Conservation (phyloP, 2,888 invertebrate genomes). For the Rutpela maculata region DNA sequence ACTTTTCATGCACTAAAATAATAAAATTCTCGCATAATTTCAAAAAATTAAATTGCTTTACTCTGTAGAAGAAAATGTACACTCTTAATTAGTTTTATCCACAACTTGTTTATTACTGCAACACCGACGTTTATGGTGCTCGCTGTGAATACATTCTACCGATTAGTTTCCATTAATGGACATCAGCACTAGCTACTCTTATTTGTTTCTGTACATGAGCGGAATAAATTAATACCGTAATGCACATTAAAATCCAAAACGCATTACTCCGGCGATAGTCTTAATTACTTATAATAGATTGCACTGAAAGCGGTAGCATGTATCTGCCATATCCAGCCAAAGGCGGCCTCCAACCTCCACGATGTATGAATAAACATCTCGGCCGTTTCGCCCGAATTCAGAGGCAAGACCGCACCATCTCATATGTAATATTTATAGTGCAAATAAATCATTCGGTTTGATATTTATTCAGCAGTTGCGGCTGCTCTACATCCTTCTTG, state of each 20-base stretch:
- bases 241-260: constrained; percentile 21
- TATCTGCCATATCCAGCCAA: constrained; percentile 49
- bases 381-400: constrained; percentile 34
- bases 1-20: no score
- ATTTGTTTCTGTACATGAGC: constrained; percentile 15
- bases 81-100: no score
- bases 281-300: constrained; percentile 50
- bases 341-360: constrained; percentile 29
- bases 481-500: constrained; percentile 42
- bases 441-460: constrained; percentile 60
- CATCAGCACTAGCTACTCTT: constrained; percentile 5
- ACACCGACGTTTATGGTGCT: not conserved
- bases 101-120: not conserved
- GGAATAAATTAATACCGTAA: constrained; percentile 29
- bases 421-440: constrained; percentile 60
- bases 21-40: no score
- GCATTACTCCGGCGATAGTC: constrained; percentile 37
- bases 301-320: constrained; percentile 51
- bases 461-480: constrained; percentile 54
- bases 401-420: constrained; percentile 50
- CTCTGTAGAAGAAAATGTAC: no score
- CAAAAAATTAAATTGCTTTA: no score
- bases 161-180: constrained; percentile 28
- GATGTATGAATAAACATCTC: constrained; percentile 52
- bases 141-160: not conserved